phyloP scores from a whole-genome alignment of 2,888 invertebrate species.

The Limnephilus auricula region DNA sequence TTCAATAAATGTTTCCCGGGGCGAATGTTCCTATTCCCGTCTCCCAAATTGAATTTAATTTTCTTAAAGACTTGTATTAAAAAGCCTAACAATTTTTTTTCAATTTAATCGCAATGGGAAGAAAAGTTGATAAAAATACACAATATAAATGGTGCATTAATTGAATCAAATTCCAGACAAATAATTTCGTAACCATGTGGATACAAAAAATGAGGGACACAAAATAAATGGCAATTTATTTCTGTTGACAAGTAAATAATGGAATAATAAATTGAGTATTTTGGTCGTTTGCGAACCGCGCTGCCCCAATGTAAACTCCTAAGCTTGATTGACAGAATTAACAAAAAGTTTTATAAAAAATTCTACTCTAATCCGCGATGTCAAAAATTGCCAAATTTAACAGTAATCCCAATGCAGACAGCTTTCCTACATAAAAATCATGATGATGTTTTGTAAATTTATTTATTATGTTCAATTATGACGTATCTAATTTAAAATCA shows the following conservation, averaged over 20 bases:
- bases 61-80: too few relatives aligned
- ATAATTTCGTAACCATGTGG: neutral
- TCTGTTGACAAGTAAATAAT: constrained; percentile 11
- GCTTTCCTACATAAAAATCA: neutral
- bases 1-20: too few relatives aligned
- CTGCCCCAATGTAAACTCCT: neutral
- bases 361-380: neutral
- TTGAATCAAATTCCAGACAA: neutral
- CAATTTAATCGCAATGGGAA: too few relatives aligned
- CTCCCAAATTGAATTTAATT: too few relatives aligned
- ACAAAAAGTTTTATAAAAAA: neutral
- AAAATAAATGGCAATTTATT: neutral
- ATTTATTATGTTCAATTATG: too few relatives aligned
- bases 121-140: neutral
- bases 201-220: neutral
- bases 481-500: too few relatives aligned
- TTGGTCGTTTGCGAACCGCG: neutral
- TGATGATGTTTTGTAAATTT: neutral
- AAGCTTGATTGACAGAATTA: neutral
- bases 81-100: too few relatives aligned
- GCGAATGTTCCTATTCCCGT: too few relatives aligned
- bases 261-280: neutral
- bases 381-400: neutral
- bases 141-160: neutral
- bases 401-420: neutral